Conservation (phyloP, 2,888 invertebrate genomes). For the Cryptocephalus primarius region DNA sequence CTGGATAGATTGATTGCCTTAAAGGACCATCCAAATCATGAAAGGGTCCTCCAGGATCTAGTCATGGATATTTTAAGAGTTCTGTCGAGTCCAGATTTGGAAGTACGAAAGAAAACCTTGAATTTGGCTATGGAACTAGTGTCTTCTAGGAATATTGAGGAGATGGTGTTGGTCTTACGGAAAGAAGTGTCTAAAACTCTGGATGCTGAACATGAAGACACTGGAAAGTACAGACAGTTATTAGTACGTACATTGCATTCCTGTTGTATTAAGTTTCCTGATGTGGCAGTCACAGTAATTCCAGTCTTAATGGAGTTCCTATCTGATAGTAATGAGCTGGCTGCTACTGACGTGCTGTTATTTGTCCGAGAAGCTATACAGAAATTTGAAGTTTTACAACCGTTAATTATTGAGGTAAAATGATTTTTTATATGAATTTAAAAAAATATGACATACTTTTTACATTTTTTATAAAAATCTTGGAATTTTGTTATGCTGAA, state of each 20-base stretch:
- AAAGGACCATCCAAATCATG: slow-evolving; percentile 71
- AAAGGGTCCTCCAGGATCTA: slow-evolving; percentile 76
- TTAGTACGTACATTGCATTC: slow-evolving; percentile 90
- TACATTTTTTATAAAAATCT: too few species aligned
- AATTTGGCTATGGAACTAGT: slow-evolving; percentile 74
- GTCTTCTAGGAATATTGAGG: slow-evolving; percentile 85
- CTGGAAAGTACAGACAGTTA: slow-evolving; percentile 89
- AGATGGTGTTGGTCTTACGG: slow-evolving; percentile 85
- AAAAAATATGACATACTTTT: too few species aligned
- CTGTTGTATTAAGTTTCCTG: slow-evolving; percentile 91
- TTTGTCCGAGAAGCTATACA: slow-evolving; percentile 96
- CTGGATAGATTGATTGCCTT: slow-evolving; percentile 85
- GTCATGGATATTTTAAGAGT: slow-evolving; percentile 98
- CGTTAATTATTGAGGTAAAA: slow-evolving; percentile 67
- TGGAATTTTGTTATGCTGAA: too few species aligned
- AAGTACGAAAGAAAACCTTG: slow-evolving; percentile 47
- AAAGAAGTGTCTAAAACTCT: slow-evolving; percentile 88
- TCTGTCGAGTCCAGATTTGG: slow-evolving; percentile 83
- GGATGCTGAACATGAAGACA: slow-evolving; percentile 81
- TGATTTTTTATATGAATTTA: background rate
- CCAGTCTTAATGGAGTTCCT: slow-evolving; percentile 92
- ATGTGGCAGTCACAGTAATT: slow-evolving; percentile 86
- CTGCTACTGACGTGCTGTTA: slow-evolving; percentile 87
- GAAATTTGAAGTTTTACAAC: slow-evolving; percentile 71
- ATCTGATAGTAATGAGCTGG: slow-evolving; percentile 77